These are phyloP conservation scores for Drosophila albomicans DNA, from an alignment of 1,140 invertebrate species.

Conservation along the genomic window DNA sequence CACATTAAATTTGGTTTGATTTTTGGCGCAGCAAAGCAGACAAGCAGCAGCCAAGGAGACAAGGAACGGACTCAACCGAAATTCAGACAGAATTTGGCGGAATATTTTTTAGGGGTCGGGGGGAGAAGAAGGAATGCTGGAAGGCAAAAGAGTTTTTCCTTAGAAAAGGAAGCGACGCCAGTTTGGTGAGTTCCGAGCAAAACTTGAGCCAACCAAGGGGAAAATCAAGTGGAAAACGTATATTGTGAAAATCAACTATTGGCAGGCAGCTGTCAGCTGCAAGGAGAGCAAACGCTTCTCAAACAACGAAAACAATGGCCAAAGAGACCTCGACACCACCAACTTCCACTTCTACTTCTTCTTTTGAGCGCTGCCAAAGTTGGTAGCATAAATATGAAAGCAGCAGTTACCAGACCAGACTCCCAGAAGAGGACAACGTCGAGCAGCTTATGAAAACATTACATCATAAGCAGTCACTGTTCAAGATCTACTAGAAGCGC, in stretches of 20 bases:
- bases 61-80: slow-evolving; percentile 5
- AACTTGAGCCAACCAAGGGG: slow-evolving; percentile 55
- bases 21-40: slow-evolving; percentile 27
- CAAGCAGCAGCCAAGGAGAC: not conserved
- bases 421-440: not conserved
- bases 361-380: slow-evolving; percentile 52
- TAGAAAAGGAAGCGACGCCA: slow-evolving; percentile 15
- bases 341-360: slow-evolving; percentile 29
- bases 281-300: slow-evolving; percentile 54
- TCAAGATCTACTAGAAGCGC: slow-evolving; percentile 11
- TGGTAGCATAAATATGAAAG: slow-evolving; percentile 57
- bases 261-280: slow-evolving; percentile 80
- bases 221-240: slow-evolving; percentile 77
- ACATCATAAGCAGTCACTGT: slow-evolving; percentile 69
- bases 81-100: not conserved
- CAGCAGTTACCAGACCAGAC: slow-evolving; percentile 28
- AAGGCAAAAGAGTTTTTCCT: slow-evolving; percentile 10
- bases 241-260: slow-evolving; percentile 80
- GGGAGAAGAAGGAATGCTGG: too few relatives aligned
- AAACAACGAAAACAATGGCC: slow-evolving; percentile 74
- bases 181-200: slow-evolving; percentile 3
- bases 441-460: slow-evolving; percentile 73
- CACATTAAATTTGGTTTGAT: slow-evolving; percentile 63
- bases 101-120: not conserved
- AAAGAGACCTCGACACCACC: slow-evolving; percentile 49